Percentiles rank a stretch among this genome's conserved stretches.
phyloP scores from a whole-genome alignment of 2,797 vertebrate genomes.

The Decapterus maruadsi region DNA sequence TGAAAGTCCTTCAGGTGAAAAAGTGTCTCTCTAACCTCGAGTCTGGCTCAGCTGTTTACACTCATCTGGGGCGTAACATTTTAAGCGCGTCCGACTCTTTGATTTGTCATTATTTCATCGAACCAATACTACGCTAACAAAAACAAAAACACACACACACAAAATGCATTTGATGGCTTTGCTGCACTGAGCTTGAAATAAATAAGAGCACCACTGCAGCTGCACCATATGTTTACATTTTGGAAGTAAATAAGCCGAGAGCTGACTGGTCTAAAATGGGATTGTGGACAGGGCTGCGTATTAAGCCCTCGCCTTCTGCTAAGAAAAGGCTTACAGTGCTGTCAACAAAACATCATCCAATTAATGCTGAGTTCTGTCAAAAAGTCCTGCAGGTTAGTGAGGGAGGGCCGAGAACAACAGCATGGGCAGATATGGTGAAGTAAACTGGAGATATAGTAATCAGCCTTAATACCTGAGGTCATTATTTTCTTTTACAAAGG shows the following conservation, averaged over 20 bases:
- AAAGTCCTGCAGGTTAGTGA: conserved; percentile 44
- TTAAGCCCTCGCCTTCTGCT: conserved; percentile 34
- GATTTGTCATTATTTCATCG: neutral
- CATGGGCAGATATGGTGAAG: neutral
- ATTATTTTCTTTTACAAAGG: neutral
- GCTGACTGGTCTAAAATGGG: conserved; percentile 49
- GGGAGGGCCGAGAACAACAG: conserved; percentile 6
- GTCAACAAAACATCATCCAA: conserved; percentile 67
- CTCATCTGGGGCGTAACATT: neutral
- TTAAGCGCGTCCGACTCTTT: neutral
- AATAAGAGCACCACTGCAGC: conserved; percentile 12
- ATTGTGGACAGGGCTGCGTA: conserved; percentile 51
- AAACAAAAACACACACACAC: neutral
- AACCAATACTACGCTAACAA: neutral
- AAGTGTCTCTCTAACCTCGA: neutral
- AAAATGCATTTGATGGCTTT: conserved; percentile 6
- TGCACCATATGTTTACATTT: conserved; percentile 48
- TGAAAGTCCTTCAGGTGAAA: neutral
- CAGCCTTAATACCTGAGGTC: too few species aligned
- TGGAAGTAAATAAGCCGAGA: conserved; percentile 42
- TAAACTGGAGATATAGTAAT: neutral
- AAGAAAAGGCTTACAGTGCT: conserved; percentile 46
- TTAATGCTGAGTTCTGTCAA: conserved; percentile 64
- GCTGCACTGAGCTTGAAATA: neutral
- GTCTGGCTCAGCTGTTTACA: neutral